Percentiles rank a stretch among this genome's conserved stretches.
Evolutionary conservation across 2,113 vertebrate genomes (phyloP).

Genomic region (Eulacestoma nigropectus): DNA sequence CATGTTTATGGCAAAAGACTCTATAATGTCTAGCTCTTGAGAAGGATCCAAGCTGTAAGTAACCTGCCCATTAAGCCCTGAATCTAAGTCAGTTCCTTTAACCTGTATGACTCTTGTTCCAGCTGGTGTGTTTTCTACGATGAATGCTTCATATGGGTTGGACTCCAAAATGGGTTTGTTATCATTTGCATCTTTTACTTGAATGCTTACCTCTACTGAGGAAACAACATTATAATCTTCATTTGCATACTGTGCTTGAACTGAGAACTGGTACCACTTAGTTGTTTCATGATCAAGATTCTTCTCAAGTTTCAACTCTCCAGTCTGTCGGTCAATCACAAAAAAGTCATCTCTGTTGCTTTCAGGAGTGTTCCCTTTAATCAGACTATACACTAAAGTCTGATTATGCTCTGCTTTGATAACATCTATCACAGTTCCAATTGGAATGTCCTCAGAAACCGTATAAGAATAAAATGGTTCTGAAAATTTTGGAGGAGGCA

Average conservation of each 20-base stretch:
- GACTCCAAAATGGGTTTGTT: slow-evolving; percentile 90
- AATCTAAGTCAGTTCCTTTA: slow-evolving; percentile 88
- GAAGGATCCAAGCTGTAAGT: slow-evolving; percentile 84
- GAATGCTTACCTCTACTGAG: slow-evolving; percentile 86
- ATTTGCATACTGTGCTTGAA: slow-evolving; percentile 74
- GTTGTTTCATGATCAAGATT: slow-evolving; percentile 89
- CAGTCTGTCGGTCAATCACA: slow-evolving; percentile 84
- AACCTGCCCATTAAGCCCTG: slow-evolving; percentile 86
- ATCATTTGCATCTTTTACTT: slow-evolving; percentile 92
- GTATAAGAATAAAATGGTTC: slow-evolving; percentile 89
- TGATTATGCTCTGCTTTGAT: slow-evolving; percentile 81
- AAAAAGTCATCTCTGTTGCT: slow-evolving; percentile 92
- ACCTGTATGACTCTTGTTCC: slow-evolving; percentile 88
- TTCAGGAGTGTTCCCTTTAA: slow-evolving; percentile 87
- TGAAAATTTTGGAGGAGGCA: slow-evolving; percentile 82
- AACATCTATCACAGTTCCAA: slow-evolving; percentile 89
- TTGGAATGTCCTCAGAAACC: slow-evolving; percentile 83
- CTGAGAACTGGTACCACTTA: slow-evolving; percentile 94
- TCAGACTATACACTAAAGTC: slow-evolving; percentile 78
- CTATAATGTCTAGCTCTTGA: slow-evolving; percentile 77
- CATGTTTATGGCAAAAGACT: slow-evolving; percentile 84
- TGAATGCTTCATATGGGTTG: slow-evolving; percentile 84
- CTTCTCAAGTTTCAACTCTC: slow-evolving; percentile 89
- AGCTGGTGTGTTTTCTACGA: slow-evolving; percentile 88
- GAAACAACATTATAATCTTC: slow-evolving; percentile 77